Percentiles rank a stretch among this genome's conserved stretches.
Evolutionary conservation across 2,888 invertebrate genomes (phyloP).

Genomic region (Blastobasis adustella): DNA sequence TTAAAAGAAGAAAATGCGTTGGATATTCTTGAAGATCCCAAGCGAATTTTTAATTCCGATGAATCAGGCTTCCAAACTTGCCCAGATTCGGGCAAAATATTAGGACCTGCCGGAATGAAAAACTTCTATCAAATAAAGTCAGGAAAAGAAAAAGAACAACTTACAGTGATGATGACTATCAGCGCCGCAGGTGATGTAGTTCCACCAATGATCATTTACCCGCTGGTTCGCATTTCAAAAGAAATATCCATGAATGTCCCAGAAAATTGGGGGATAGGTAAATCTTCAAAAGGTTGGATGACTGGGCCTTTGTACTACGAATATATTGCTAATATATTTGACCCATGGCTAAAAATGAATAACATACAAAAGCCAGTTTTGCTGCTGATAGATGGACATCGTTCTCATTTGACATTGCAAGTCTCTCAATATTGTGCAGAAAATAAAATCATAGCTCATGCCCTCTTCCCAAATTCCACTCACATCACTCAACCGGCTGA

Average conservation of each 20-base stretch:
- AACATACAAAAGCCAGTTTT: no score
- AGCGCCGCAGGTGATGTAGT: constrained; percentile 9
- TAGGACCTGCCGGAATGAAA: no score
- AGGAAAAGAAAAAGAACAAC: constrained; percentile 11
- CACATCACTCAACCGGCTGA: no score
- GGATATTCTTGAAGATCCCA: no score
- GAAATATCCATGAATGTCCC: constrained; percentile 19
- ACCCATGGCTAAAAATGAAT: no score
- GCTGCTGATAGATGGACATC: constrained; percentile 39
- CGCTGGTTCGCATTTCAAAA: constrained; percentile 6
- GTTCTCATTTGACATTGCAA: constrained; percentile 35
- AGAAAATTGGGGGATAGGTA: constrained; percentile 31
- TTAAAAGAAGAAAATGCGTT: constrained; percentile 5
- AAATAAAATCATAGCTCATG: constrained; percentile 25
- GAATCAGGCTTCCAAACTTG: no score
- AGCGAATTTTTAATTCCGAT: no score
- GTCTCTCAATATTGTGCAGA: constrained; percentile 33
- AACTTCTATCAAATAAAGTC: no score
- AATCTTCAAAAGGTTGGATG: no score
- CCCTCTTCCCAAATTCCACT: constrained; percentile 35
- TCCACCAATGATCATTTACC: constrained; percentile 10
- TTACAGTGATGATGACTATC: constrained; percentile 9
- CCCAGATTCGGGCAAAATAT: no score
- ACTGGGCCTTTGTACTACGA: no score
- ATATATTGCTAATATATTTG: no score